These are phyloP conservation scores for Magallana nippona DNA, from an alignment of 2,888 invertebrate species.

Conservation along the genomic window DNA sequence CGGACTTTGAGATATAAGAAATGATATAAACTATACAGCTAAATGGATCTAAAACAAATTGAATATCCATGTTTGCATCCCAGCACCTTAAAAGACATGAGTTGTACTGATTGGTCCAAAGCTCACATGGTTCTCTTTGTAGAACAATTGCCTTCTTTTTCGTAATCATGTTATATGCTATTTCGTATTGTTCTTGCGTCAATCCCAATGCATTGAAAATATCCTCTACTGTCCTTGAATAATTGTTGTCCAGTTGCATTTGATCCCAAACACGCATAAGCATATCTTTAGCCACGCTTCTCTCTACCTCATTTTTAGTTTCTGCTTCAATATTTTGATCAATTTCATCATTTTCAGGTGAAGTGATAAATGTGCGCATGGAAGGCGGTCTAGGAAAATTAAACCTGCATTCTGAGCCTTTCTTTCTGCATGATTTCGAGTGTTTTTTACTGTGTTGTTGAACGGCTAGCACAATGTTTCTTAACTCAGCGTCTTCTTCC, in stretches of 20 bases:
- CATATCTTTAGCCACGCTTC: not conserved
- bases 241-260: not conserved
- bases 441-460: constrained; percentile 53
- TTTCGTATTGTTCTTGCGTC: not conserved
- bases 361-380: not conserved
- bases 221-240: not conserved
- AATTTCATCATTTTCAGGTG: too few relatives aligned
- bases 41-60: constrained; percentile 49
- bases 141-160: not conserved
- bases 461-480: constrained; percentile 44
- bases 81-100: constrained; percentile 14
- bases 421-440: constrained; percentile 50
- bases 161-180: not conserved
- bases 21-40: constrained; percentile 57
- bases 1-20: constrained; percentile 45
- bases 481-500: constrained; percentile 41
- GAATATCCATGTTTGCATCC: constrained; percentile 37
- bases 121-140: not conserved
- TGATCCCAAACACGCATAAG: constrained; percentile 3
- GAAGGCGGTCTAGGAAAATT: constrained; percentile 52
- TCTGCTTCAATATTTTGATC: not conserved
- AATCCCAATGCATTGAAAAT: not conserved
- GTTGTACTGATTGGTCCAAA: constrained; percentile 43
- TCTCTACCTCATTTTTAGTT: not conserved
- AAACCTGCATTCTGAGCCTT: constrained; percentile 48